Evolutionary conservation across 2,113 vertebrate species (phyloP), one percentile per base, ranked within the genome.

Genomic region (Notarius quadriscutis): DNA sequence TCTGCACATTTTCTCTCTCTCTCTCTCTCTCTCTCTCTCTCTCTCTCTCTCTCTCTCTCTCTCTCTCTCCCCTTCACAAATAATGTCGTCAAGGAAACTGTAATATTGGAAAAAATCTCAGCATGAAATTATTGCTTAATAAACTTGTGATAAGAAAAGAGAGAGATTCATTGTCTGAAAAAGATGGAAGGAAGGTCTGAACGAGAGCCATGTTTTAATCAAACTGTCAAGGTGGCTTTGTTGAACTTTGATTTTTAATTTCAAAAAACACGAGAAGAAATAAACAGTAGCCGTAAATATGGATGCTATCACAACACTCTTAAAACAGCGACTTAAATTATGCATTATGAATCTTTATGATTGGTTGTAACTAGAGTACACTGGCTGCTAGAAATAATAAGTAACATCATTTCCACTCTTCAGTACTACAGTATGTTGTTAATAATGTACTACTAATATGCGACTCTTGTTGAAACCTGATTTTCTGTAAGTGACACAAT

Each of bases 71-170:
- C 48, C 27, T 51, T 85, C 85, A 51, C 25, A 14, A 84, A 83
- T n/a, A 53, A 78, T 85, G 86, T 90, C 88, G 88, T 92, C 89
- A 89, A 88, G 90, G 87, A 90, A 91, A 91, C 89, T 84, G 88
- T 84, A 69, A 84, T 86, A 89, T 87, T 85, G 17, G n/a, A 84
- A 87, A 48, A 55, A 60, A 87, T 85, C 77, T 89, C 58, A 67
- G 86, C 58, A 55, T 18, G 62, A 77, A 80, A 84, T 88, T 87
- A 83, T 88, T 86, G 62, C 83, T 90, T 84, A 85, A 86, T 88
- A 84, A 55, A 55, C 18, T 65, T 81, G 72, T 86, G 84, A 88
- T 30, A 75, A 79, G 86, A 87, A 80, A 88, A 87, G 84, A 83
- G n/a, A 87, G 63, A 65, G 60, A 81, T 84, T 86, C 88, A 77